Evolutionary conservation across 2,888 invertebrate species (phyloP), one percentile per base, ranked within the genome.

Genomic region (Lycia hirtaria): DNA sequence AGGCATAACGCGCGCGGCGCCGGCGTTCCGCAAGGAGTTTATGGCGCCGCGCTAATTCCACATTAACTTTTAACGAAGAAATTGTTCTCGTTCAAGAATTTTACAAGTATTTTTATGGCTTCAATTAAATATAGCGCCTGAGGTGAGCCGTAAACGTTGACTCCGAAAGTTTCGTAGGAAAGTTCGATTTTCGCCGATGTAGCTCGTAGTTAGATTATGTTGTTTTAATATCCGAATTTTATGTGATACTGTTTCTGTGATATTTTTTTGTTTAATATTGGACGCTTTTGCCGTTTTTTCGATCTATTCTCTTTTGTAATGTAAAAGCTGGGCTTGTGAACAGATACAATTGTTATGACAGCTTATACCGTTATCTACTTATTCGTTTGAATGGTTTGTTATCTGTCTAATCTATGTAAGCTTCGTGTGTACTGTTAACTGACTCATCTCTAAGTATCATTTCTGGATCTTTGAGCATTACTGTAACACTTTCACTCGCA

Each of bases 81-180:
- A 56, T 54, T 49, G 48, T 44, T 43, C 24, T 19, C 37, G 10
- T 10, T 38, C 32, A 43, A 35, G 44, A 30, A 15, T 51, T 66
- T 62, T 64, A 61, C 51, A 62, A 51, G 40, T 45, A 33, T 64
- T 63, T 63, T 63, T 60, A 56, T 32, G 48, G 50, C 45, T 60
- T 68, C 69, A 68, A 68, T 71, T 67, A 69, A 68, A 68, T 62
- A 54, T 68, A 67, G 65, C 56, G 45, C 50, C 49, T 65, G 60
- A 78, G 78, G 81, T 76, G 77, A 69, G 69, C 62, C 71, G 69
- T 73, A 68, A 73, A 71, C 68, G 66, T 47, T 64, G 68, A 65
- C 66, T 52, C 22, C 56, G 58, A 67, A 60, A 58, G 50, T 63
- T 72, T 52, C 64, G 47, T 61, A 55, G 56, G 65, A 62, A 55